phyloP scores from a whole-genome alignment of 2,797 vertebrate genomes.

The Myotis findleyi region DNA sequence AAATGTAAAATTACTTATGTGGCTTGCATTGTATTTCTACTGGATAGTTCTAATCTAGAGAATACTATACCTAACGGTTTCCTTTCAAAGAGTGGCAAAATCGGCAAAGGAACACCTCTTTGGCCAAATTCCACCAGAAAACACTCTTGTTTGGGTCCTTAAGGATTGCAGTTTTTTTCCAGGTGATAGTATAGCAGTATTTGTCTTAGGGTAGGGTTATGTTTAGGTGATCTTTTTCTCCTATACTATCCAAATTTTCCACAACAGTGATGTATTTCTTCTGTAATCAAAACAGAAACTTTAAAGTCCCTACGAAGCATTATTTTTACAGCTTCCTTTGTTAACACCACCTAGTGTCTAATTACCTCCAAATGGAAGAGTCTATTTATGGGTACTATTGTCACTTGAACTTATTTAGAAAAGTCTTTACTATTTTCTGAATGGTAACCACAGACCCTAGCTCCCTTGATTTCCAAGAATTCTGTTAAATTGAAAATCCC shows the following conservation, averaged over 20 bases:
- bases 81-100: not conserved
- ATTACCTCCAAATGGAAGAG: not conserved
- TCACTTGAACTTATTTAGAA: not conserved
- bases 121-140: not conserved
- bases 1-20: not conserved
- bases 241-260: not conserved
- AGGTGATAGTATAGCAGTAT: not conserved
- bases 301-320: not conserved
- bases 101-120: not conserved
- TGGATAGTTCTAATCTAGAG: not conserved
- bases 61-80: not conserved
- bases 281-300: conserved; percentile 29
- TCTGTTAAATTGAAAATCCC: not conserved
- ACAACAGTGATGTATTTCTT: not conserved
- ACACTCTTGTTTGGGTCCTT: not conserved
- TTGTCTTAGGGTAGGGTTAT: not conserved
- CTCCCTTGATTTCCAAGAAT: not conserved
- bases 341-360: not conserved
- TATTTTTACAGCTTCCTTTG: not conserved
- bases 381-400: not conserved
- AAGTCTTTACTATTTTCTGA: not conserved
- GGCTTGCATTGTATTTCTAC: not conserved
- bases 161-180: not conserved
- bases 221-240: not conserved
- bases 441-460: not conserved